Percentiles rank a stretch among this genome's conserved stretches.
Conservation (phyloP, 2,797 vertebrate species). For the Gadopsis marmoratus region DNA sequence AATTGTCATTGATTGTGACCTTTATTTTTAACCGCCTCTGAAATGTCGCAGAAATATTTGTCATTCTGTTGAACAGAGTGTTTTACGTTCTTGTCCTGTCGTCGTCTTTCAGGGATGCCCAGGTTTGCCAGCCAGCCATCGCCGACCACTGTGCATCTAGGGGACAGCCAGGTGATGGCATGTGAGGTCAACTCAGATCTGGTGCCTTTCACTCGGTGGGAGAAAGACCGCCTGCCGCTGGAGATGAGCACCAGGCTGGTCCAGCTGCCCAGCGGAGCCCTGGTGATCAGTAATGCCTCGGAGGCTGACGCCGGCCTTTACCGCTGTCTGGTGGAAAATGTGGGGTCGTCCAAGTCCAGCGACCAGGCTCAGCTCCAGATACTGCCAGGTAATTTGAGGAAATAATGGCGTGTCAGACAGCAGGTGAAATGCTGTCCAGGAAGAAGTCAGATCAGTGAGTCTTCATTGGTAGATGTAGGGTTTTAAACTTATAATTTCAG, state of each 20-base stretch:
- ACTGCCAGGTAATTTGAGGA: conserved; percentile 87
- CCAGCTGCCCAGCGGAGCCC: conserved; percentile 87
- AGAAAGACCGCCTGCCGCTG: conserved; percentile 87
- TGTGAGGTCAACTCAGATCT: conserved; percentile 93
- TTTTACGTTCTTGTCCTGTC: conserved; percentile 15
- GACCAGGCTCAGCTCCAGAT: conserved; percentile 92
- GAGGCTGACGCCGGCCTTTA: conserved; percentile 90
- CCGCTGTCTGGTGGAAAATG: conserved; percentile 91
- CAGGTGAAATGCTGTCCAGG: neutral
- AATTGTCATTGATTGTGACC: neutral
- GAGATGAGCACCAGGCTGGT: conserved; percentile 80
- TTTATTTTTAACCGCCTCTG: neutral
- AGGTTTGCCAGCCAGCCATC: conserved; percentile 91
- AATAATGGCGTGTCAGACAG: no score
- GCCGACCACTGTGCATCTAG: conserved; percentile 76
- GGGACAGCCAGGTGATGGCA: conserved; percentile 87
- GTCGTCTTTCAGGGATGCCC: conserved; percentile 86
- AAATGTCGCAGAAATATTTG: neutral
- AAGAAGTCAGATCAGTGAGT: neutral
- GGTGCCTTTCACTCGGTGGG: conserved; percentile 91
- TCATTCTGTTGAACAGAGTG: neutral
- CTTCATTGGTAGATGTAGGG: neutral
- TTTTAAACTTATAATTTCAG: neutral
- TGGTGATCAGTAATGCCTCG: conserved; percentile 91
- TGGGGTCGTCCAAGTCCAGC: conserved; percentile 89